Conservation (phyloP, 2,888 invertebrate species). For the Xestoiulus laeticollis region DNA sequence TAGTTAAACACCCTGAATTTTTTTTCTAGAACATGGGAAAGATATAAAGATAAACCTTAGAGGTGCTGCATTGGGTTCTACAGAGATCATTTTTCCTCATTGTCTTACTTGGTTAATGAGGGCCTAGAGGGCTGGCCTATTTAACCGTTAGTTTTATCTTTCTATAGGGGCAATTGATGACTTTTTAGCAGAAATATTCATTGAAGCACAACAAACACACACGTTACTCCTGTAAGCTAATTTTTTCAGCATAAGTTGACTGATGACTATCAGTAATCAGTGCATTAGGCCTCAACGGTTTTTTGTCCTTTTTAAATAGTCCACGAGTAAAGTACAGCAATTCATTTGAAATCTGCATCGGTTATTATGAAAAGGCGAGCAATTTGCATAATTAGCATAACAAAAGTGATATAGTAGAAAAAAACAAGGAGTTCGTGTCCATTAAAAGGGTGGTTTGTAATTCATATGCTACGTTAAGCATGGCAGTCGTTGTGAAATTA, state of each 20-base stretch:
- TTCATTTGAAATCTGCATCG: neutral
- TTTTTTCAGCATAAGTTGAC: neutral
- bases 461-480: slow-evolving; percentile 23
- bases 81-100: neutral
- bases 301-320: neutral
- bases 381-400: slow-evolving; percentile 5
- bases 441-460: neutral
- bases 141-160: neutral
- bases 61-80: too few relatives aligned
- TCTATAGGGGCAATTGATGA: neutral
- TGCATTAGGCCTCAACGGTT: neutral
- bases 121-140: neutral
- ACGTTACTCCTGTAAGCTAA: neutral
- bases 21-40: neutral
- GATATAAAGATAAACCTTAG: neutral
- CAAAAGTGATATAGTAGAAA: neutral
- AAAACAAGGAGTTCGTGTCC: neutral
- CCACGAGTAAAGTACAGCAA: neutral
- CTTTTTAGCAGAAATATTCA: neutral
- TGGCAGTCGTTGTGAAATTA: neutral
- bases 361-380: neutral
- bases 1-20: neutral
- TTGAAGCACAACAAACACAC: neutral
- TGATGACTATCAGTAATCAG: neutral
- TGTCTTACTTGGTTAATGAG: neutral